Evolutionary conservation across 2,888 invertebrate species (phyloP).

Genomic region (Oscheius sp.): DNA sequence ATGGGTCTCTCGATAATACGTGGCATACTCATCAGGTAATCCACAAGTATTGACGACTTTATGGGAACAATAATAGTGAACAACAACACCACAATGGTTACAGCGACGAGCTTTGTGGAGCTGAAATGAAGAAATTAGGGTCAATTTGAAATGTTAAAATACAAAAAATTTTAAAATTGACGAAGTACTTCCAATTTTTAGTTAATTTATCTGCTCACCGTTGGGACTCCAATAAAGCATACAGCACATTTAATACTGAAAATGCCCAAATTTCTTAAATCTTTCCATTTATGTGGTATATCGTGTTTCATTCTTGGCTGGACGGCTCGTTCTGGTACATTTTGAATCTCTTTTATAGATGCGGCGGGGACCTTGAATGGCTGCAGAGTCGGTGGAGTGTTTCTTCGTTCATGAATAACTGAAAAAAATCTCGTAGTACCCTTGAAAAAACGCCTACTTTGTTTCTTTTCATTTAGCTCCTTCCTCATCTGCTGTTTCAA

Average conservation of each 20-base stretch:
- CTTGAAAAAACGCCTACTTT: not conserved
- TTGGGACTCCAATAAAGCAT: constrained; percentile 48
- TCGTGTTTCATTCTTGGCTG: constrained; percentile 41
- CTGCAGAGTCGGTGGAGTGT: constrained; percentile 22
- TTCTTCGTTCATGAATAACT: constrained; percentile 20
- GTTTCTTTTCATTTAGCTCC: constrained; percentile 23
- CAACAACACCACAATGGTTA: constrained; percentile 41
- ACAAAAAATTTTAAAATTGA: too few relatives aligned
- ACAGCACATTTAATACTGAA: constrained; percentile 47
- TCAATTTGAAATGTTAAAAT: not conserved
- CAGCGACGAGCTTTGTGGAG: constrained; percentile 41
- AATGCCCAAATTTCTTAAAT: constrained; percentile 38
- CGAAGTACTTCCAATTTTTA: too few relatives aligned
- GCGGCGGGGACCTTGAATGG: constrained; percentile 2
- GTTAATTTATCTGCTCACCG: too few relatives aligned
- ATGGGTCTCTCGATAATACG: constrained; percentile 36
- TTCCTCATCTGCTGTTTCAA: constrained; percentile 26
- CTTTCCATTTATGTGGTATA: constrained; percentile 51
- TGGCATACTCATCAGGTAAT: constrained; percentile 44
- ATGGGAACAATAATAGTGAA: constrained; percentile 39
- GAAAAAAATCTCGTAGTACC: not conserved
- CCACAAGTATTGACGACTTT: constrained; percentile 51
- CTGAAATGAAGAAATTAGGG: constrained; percentile 11
- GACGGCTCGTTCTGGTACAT: not conserved
- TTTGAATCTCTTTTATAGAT: not conserved